Conservation (phyloP, 2,888 invertebrate genomes). For the Conomelus anceps region DNA sequence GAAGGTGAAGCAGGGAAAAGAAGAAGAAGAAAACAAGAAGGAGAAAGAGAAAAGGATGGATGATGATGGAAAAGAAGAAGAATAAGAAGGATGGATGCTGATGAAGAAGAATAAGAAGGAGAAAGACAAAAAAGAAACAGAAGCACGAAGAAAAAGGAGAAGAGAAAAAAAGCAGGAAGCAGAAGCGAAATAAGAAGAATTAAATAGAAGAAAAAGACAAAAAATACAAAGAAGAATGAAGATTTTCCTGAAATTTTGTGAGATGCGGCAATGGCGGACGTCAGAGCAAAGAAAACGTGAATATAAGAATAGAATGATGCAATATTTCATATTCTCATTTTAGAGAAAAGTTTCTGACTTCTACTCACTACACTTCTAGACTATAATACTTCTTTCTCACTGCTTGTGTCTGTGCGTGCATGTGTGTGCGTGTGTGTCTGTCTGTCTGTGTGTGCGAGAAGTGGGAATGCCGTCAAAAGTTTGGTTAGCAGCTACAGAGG, state of each 20-base stretch:
- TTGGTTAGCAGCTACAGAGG: background rate
- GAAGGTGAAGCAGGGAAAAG: too few relatives aligned
- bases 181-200: background rate
- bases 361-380: too few relatives aligned
- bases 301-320: background rate
- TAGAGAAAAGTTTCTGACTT: background rate
- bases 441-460: background rate
- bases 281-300: background rate
- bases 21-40: background rate
- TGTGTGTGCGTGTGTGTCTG: too few relatives aligned
- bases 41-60: background rate
- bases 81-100: too few relatives aligned
- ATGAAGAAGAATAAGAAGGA: background rate
- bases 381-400: too few relatives aligned
- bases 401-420: too few relatives aligned
- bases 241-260: background rate
- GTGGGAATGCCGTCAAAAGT: background rate
- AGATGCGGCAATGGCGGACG: background rate
- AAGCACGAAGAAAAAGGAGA: background rate
- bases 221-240: background rate
- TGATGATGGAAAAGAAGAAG: background rate
- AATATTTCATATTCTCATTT: background rate
- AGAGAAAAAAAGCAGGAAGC: background rate
- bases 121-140: background rate
- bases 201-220: background rate